A percentile compares a stretch with the other conserved stretches of the same genome.
Evolutionary conservation across 2,113 vertebrate species (phyloP).

Genomic region (Rhombomys opimus): DNA sequence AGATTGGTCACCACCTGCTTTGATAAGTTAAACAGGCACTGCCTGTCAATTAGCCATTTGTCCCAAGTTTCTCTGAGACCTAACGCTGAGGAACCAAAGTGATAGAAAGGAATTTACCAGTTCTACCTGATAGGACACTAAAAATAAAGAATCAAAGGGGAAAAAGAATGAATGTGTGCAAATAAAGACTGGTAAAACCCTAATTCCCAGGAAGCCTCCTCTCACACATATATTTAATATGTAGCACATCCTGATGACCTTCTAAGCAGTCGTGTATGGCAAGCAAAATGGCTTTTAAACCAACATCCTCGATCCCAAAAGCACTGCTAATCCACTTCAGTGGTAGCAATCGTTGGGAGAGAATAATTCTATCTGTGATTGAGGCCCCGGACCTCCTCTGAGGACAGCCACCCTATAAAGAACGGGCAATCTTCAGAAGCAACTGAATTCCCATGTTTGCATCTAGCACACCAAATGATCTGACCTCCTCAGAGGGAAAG

Average conservation of each 20-base stretch:
- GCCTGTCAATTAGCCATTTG: too few relatives aligned
- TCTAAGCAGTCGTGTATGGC: not conserved
- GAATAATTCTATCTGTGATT: constrained; percentile 40
- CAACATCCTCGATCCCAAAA: not conserved
- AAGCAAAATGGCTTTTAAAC: not conserved
- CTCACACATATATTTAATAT: not conserved
- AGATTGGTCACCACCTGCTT: not conserved
- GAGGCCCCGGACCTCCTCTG: constrained; percentile 14
- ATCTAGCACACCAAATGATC: not conserved
- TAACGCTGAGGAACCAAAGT: not conserved
- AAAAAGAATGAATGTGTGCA: not conserved
- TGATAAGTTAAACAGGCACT: not conserved
- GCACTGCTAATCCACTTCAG: not conserved
- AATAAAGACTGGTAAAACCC: not conserved
- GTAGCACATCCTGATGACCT: not conserved
- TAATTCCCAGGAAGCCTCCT: not conserved
- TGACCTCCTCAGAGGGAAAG: constrained; percentile 51
- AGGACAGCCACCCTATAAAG: constrained; percentile 1
- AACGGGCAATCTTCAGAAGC: constrained; percentile 53
- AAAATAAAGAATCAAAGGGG: not conserved
- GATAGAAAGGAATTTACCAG: not conserved
- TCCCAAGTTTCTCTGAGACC: not conserved
- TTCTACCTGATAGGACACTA: not conserved
- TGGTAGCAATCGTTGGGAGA: not conserved
- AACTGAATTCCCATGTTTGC: constrained; percentile 38